These are phyloP conservation scores for Drosophila mauritiana DNA, from an alignment of 1,140 invertebrate species.

Conservation along the genomic window DNA sequence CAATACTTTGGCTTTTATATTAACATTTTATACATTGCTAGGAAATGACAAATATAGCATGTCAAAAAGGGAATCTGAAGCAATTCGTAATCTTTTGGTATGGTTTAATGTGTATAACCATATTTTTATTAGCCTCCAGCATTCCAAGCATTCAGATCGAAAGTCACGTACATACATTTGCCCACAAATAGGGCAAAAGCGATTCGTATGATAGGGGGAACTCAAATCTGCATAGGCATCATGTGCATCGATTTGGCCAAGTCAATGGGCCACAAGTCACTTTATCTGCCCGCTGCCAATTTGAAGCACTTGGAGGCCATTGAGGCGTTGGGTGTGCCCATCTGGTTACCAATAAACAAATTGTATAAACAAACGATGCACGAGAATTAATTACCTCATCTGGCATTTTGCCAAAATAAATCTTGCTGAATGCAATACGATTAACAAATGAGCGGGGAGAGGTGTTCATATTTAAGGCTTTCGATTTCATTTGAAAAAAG, in stretches of 20 bases:
- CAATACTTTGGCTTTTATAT: too few relatives aligned
- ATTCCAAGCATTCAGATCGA: not conserved
- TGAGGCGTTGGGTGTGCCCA: constrained; percentile 42
- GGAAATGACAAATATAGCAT: too few relatives aligned
- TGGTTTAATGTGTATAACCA: not conserved
- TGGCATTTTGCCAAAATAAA: constrained; percentile 12
- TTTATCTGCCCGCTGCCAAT: constrained; percentile 31
- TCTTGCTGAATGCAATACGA: constrained; percentile 4
- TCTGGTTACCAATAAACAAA: constrained; percentile 54
- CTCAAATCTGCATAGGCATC: too few relatives aligned
- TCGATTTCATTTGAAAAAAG: constrained; percentile 7
- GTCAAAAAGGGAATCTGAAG: not conserved
- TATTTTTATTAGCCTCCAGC: not conserved
- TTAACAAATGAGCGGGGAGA: constrained; percentile 17
- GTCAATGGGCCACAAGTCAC: not conserved
- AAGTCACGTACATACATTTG: constrained; percentile 8
- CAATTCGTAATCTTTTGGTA: not conserved
- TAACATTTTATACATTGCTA: too few relatives aligned
- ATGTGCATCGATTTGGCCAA: constrained; percentile 51
- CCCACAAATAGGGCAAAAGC: not conserved
- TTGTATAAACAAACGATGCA: constrained; percentile 10
- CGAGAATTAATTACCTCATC: constrained; percentile 19
- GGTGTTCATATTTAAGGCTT: constrained; percentile 4
- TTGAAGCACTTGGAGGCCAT: constrained; percentile 40
- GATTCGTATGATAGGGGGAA: too few relatives aligned